Percentiles rank a stretch among this genome's conserved stretches.
Conservation (phyloP, 2,888 invertebrate species). For the Dusona sp. region DNA sequence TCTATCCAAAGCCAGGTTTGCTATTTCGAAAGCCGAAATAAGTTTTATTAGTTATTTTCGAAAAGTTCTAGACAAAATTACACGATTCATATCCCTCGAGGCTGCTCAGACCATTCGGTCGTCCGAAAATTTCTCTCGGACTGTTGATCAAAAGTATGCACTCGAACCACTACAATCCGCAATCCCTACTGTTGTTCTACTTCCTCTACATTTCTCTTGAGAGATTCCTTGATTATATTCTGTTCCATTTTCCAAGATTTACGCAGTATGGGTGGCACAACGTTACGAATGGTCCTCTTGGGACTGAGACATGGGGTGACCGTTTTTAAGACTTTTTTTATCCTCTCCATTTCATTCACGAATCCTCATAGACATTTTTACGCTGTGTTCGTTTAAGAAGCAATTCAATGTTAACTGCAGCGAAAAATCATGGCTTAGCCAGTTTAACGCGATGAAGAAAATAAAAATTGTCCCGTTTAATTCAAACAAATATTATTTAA, state of each 20-base stretch:
- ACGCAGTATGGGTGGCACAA: conserved; percentile 16
- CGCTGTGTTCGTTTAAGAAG: neutral
- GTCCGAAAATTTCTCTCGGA: conserved; percentile 24
- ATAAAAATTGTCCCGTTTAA: neutral
- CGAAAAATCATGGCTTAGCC: neutral
- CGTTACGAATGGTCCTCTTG: conserved; percentile 7
- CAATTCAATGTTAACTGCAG: neutral
- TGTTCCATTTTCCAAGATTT: conserved; percentile 26
- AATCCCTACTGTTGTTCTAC: conserved; percentile 12
- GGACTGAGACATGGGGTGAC: conserved; percentile 7
- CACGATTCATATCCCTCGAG: neutral
- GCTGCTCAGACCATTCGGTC: neutral
- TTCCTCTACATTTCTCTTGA: conserved; percentile 3
- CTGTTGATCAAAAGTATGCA: conserved; percentile 11
- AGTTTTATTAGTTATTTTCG: neutral
- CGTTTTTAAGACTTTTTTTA: neutral
- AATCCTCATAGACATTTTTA: neutral
- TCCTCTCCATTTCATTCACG: neutral
- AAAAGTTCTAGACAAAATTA: neutral
- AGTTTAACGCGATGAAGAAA: no score
- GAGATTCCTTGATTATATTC: conserved; percentile 21
- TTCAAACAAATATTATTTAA: neutral
- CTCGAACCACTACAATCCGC: neutral
- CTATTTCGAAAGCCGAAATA: neutral
- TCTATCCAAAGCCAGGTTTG: neutral